A percentile compares a stretch with the other conserved stretches of the same genome.
Evolutionary conservation across 1,140 invertebrate genomes (phyloP).

Genomic region (Stegodyphus mimosarum): DNA sequence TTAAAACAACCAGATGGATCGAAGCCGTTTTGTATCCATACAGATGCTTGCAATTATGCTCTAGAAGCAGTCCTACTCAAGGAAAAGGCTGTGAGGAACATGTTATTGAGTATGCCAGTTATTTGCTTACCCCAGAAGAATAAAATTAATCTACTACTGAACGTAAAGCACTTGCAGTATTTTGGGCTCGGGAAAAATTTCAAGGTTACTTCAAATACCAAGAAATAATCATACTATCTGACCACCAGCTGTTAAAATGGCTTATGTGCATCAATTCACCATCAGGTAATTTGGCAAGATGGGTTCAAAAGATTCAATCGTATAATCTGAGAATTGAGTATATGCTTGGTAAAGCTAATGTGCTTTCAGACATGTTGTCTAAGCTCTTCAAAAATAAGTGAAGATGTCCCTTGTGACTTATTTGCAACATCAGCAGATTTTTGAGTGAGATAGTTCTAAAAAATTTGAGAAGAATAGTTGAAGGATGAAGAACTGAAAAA

Average conservation of each 20-base stretch:
- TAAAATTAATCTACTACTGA: neutral
- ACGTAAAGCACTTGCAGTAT: neutral
- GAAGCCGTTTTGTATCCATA: conserved; percentile 64
- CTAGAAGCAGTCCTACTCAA: conserved; percentile 63
- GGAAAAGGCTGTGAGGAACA: conserved; percentile 47
- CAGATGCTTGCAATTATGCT: conserved; percentile 63
- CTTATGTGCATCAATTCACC: neutral
- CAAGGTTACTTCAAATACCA: neutral
- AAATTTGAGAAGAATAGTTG: no score
- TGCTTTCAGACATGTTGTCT: no score
- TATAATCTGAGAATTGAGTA: no score
- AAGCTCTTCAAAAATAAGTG: no score
- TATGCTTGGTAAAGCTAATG: no score
- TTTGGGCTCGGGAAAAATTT: neutral
- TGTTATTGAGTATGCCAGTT: conserved; percentile 65
- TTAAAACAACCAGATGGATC: conserved; percentile 62
- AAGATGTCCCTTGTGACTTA: no score
- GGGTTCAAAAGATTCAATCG: no score
- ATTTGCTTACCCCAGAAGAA: neutral
- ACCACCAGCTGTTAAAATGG: neutral
- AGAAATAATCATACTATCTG: neutral
- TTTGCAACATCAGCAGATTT: no score
- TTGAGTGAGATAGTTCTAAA: no score
- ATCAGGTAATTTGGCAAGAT: no score
- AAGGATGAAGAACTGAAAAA: no score